Percentiles rank a stretch among this genome's conserved stretches.
These are phyloP conservation scores for Mus caroli DNA, from an alignment of 2,797 vertebrate species.

Conservation along the genomic window DNA sequence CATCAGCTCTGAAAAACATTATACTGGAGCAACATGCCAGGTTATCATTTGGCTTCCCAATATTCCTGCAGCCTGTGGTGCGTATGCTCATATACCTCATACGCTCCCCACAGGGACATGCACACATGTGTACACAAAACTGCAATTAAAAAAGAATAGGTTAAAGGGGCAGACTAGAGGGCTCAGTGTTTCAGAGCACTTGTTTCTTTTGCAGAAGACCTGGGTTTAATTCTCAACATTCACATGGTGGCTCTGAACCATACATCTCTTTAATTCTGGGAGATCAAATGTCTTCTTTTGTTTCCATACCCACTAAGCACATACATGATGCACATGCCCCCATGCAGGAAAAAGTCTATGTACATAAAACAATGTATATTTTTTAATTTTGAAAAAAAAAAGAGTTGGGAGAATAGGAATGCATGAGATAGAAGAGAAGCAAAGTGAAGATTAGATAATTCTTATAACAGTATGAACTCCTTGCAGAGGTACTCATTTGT, in stretches of 20 bases:
- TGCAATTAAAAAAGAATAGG: not conserved
- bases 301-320: not conserved
- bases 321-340: not conserved
- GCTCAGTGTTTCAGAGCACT: not conserved
- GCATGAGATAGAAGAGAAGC: not conserved
- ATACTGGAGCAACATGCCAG: not conserved
- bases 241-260: not conserved
- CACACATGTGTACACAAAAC: not conserved
- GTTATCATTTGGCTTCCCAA: not conserved
- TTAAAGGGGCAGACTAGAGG: not conserved
- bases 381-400: not conserved
- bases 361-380: not conserved
- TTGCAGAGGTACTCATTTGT: not conserved
- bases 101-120: not conserved
- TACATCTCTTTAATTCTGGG: not conserved
- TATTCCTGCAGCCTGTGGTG: not conserved
- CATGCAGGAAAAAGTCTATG: not conserved
- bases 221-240: not conserved
- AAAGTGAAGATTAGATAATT: not conserved
- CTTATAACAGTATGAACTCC: not conserved
- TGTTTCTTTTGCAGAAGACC: not conserved
- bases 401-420: not conserved
- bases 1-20: not conserved
- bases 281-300: not conserved
- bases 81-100: not conserved